Conservation (phyloP, 2,113 vertebrate species). For the Nothoprocta perdicaria region DNA sequence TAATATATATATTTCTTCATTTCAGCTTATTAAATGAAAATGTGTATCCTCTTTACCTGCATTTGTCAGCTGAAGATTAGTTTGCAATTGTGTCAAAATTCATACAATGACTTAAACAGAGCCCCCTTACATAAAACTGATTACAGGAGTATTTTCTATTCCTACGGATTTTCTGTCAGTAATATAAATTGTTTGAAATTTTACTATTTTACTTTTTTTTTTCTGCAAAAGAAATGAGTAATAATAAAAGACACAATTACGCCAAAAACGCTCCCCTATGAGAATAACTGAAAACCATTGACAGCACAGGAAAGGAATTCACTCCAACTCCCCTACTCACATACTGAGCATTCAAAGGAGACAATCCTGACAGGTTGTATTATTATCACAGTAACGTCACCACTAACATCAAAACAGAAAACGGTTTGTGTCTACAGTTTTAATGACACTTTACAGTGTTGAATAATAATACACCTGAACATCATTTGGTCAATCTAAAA, state of each 20-base stretch:
- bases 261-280: background rate
- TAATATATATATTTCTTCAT: background rate
- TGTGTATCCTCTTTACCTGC: background rate
- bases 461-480: background rate
- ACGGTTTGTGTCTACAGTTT: background rate
- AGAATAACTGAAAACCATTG: background rate
- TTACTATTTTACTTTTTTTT: background rate
- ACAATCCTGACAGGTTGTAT: background rate
- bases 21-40: background rate
- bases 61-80: background rate
- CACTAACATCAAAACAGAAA: background rate
- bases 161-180: background rate
- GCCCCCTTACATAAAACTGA: background rate
- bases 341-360: background rate
- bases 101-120: background rate
- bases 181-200: background rate
- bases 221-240: background rate
- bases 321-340: background rate
- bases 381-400: background rate
- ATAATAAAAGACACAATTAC: background rate
- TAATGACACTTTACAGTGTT: background rate
- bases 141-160: background rate
- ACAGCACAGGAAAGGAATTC: background rate
- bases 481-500: background rate
- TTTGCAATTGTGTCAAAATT: background rate